A percentile compares a stretch with the other conserved stretches of the same genome.
Evolutionary conservation across 1,140 invertebrate species (phyloP).

Genomic region (Pseudoatta argentina): DNA sequence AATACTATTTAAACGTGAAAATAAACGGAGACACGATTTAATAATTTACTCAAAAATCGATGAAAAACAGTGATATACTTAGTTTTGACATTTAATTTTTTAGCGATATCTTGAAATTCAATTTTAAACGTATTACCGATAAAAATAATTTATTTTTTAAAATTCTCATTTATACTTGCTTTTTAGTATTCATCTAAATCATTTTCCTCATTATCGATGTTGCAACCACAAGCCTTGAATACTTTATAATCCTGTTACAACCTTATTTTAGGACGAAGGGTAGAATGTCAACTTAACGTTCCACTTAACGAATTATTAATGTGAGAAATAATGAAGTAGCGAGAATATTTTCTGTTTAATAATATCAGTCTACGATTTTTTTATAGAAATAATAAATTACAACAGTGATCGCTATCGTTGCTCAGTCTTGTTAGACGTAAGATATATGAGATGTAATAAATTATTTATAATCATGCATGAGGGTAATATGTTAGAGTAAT

Average conservation of each 20-base stretch:
- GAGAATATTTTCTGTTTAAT: background rate
- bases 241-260: slow-evolving; percentile 2
- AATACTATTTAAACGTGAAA: background rate
- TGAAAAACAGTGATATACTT: background rate
- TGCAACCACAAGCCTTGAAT: slow-evolving; percentile 1
- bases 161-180: slow-evolving; percentile 1
- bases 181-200: slow-evolving; percentile 33
- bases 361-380: background rate
- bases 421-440: background rate
- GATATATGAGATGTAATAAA: background rate
- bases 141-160: slow-evolving; percentile 1
- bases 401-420: background rate
- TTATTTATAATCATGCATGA: background rate
- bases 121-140: background rate
- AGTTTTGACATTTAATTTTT: background rate
- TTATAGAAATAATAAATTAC: background rate
- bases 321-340: background rate
- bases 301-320: slow-evolving; percentile 16
- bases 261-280: background rate
- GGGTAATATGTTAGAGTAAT: background rate
- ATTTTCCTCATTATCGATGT: slow-evolving; percentile 49
- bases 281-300: slow-evolving; percentile 12
- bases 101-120: background rate
- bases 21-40: background rate
- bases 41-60: background rate